phyloP scores from a whole-genome alignment of 2,797 vertebrate species.

The Pseudomugil tenellus region DNA sequence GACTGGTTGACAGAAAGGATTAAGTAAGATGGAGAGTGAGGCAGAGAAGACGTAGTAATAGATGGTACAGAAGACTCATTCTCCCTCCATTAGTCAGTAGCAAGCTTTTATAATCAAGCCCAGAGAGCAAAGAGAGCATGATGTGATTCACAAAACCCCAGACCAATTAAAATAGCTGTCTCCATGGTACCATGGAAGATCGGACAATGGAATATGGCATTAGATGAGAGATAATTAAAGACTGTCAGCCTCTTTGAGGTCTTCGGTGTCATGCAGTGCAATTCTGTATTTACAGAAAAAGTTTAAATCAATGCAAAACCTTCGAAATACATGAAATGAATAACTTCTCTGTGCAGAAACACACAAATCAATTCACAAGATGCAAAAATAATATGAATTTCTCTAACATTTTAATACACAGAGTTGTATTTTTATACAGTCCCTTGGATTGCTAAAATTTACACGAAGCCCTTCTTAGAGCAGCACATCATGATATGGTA shows the following conservation, averaged over 20 bases:
- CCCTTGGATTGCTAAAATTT: slow-evolving; percentile 34
- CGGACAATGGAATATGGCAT: slow-evolving; percentile 7
- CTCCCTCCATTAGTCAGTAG: slow-evolving; percentile 59
- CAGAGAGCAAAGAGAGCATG: slow-evolving; percentile 57
- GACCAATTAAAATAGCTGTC: slow-evolving; percentile 61
- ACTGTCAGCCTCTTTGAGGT: slow-evolving; percentile 25
- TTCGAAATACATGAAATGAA: neutral
- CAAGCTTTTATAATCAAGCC: slow-evolving; percentile 59
- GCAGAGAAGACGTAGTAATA: slow-evolving; percentile 31
- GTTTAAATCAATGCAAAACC: neutral
- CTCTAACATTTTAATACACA: slow-evolving; percentile 35
- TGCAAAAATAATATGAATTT: slow-evolving; percentile 42
- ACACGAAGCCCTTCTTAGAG: slow-evolving; percentile 27
- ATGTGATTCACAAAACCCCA: slow-evolving; percentile 53
- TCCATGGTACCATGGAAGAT: slow-evolving; percentile 35
- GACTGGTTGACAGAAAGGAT: slow-evolving; percentile 40
- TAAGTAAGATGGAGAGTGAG: slow-evolving; percentile 20
- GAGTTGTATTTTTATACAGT: slow-evolving; percentile 40
- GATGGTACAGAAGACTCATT: slow-evolving; percentile 60
- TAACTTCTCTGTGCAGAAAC: neutral
- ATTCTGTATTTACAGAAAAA: slow-evolving; percentile 6
- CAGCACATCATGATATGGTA: slow-evolving; percentile 36
- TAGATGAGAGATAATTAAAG: slow-evolving; percentile 23
- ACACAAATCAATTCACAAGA: neutral
- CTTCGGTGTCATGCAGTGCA: neutral